Evolutionary conservation across 2,888 invertebrate genomes (phyloP).

Genomic region (Graphium colonna): DNA sequence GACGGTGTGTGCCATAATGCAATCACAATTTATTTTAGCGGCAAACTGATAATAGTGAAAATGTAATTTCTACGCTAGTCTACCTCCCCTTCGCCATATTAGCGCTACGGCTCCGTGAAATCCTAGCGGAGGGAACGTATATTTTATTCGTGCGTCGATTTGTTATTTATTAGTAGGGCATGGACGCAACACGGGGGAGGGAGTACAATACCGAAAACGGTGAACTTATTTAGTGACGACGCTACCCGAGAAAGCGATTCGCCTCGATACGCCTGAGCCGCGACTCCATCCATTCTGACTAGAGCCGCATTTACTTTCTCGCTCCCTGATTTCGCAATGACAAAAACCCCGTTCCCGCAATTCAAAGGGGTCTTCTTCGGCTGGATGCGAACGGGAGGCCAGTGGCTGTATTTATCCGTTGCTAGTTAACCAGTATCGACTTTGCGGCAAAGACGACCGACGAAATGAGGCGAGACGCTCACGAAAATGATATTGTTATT

Average conservation of each 20-base stretch:
- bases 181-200: conserved; percentile 72
- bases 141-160: conserved; percentile 76
- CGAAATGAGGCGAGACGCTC: conserved; percentile 63
- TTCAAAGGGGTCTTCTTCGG: conserved; percentile 48
- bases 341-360: conserved; percentile 41
- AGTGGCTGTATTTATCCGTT: conserved; percentile 62
- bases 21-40: not conserved
- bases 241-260: conserved; percentile 63
- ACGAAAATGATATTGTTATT: conserved; percentile 60
- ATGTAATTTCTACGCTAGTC: conserved; percentile 12
- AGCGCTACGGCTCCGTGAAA: conserved; percentile 43
- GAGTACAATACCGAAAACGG: conserved; percentile 71
- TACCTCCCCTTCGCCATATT: conserved; percentile 49
- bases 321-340: conserved; percentile 33
- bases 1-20: not conserved
- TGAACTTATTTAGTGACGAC: conserved; percentile 72
- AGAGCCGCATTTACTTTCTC: conserved; percentile 53
- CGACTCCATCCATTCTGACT: conserved; percentile 43
- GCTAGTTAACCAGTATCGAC: conserved; percentile 61
- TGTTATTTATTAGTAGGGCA: conserved; percentile 78
- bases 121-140: conserved; percentile 65
- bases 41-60: not conserved
- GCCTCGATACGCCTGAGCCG: conserved; percentile 53
- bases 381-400: conserved; percentile 51
- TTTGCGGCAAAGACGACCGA: conserved; percentile 58